Base-by-base conservation (phyloP, 2,888 invertebrate genomes). In the Xanthia togata region DNA sequence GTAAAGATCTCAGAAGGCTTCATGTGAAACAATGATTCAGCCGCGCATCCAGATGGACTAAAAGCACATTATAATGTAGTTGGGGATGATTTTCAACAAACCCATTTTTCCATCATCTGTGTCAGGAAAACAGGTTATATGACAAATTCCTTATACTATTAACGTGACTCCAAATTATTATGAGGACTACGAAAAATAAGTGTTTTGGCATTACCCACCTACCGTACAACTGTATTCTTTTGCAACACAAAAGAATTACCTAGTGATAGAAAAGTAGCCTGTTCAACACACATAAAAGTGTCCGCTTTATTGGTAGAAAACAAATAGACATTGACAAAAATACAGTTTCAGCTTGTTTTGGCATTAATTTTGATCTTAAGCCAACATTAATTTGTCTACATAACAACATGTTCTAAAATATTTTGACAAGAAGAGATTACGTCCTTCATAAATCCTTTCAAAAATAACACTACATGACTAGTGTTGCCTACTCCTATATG, bases 361-460 rank as follows among this genome's bases (percentile, higher is more conserved):
- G 38, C 31, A 73, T n/a, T 64, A 9, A n/a, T 70, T 64, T 77
- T 81, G 78, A 70, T 73, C 35, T 26, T 11, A n/a, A 64, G 72
- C 72, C 84, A 81, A 75, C 69, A 47, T 17, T 44, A 35, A 62
- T 77, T 62, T 78, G 78, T 73, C 35, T 57, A 31, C 70, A 60
- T 60, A 68, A 71, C 44, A 76, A 75, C 76, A 57, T 69, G 35
- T 20, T 59, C 57, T 68, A 44, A 67, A 71, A 71, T 59, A 79
- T 78, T 72, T 68, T 62, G 81, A 73, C 73, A 65, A 50, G 35
- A 44, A 59, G 11, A 77, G 38, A 69, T 59, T 35, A 31, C 26
- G 82, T 4, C 82, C 78, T 81, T 81, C 31, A 50, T 55, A 50
- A 53, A 68, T 77, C 23, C 57, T 64, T 50, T 47, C 47, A 12